phyloP scores from a whole-genome alignment of 92 coral and sea anemone genomes.

The Epizoanthus stellaris region DNA sequence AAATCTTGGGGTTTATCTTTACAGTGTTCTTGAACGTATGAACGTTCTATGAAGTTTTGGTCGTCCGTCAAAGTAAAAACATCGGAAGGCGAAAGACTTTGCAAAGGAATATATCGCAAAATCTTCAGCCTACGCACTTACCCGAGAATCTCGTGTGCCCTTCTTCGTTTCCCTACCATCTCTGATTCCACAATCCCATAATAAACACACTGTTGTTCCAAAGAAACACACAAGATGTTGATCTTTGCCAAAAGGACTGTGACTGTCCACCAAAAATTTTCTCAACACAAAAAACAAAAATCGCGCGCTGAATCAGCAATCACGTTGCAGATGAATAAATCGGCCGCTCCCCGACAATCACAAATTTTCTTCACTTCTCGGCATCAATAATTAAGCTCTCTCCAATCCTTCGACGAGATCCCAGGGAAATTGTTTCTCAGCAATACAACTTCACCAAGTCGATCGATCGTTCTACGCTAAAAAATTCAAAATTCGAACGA shows the following conservation, averaged over 20 bases:
- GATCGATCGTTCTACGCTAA: slow-evolving; percentile 93
- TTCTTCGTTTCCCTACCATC: slow-evolving; percentile 72
- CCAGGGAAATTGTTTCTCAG: slow-evolving; percentile 60
- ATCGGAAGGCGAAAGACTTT: slow-evolving; percentile 72
- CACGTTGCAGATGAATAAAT: slow-evolving; percentile 91
- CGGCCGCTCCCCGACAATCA: slow-evolving; percentile 94
- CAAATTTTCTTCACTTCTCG: slow-evolving; percentile 80
- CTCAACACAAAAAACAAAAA: slow-evolving; percentile 96
- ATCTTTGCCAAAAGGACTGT: slow-evolving; percentile 73
- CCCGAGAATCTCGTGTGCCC: slow-evolving; percentile 78
- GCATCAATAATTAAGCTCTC: slow-evolving; percentile 87
- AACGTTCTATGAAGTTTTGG: slow-evolving; percentile 60
- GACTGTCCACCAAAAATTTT: slow-evolving; percentile 84
- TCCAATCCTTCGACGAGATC: slow-evolving; percentile 72
- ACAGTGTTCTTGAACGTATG: slow-evolving; percentile 66
- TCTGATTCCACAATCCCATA: slow-evolving; percentile 74
- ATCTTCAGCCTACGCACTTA: slow-evolving; percentile 86
- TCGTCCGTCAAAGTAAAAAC: slow-evolving; percentile 86
- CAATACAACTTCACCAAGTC: slow-evolving; percentile 70
- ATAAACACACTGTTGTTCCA: slow-evolving; percentile 56
- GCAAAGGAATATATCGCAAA: slow-evolving; percentile 80
- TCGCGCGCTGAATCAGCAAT: slow-evolving; percentile 99
- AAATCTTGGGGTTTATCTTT: slow-evolving; percentile 71
- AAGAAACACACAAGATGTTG: slow-evolving; percentile 69
- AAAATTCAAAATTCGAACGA: slow-evolving; percentile 99